phyloP scores from a whole-genome alignment of 1,140 invertebrate species.

The Eciton burchellii region DNA sequence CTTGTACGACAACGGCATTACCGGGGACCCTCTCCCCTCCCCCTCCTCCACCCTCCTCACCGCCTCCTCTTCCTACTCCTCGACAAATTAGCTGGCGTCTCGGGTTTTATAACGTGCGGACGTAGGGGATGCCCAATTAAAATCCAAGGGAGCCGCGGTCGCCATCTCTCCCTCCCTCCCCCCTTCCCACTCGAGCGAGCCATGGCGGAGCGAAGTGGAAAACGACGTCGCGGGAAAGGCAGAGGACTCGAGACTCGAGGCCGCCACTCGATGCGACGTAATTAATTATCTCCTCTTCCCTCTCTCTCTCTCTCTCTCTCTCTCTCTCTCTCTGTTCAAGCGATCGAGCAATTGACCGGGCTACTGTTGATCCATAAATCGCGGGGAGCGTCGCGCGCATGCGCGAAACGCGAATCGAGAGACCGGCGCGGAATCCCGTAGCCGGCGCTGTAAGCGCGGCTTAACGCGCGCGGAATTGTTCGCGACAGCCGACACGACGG shows the following conservation, averaged over 20 bases:
- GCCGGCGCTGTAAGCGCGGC: no score
- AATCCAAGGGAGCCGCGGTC: slow-evolving; percentile 18
- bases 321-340: no score
- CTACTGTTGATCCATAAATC: no score
- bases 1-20: slow-evolving; percentile 68
- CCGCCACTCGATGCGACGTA: slow-evolving; percentile 7
- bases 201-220: no score
- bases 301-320: not conserved
- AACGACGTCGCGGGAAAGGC: not conserved
- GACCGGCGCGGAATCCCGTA: not conserved
- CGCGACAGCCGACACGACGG: not conserved
- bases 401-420: not conserved
- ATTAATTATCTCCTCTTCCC: slow-evolving; percentile 21
- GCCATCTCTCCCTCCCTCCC: no score
- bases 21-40: slow-evolving; percentile 30
- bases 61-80: no score
- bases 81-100: slow-evolving; percentile 69
- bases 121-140: slow-evolving; percentile 28
- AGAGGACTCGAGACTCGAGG: not conserved
- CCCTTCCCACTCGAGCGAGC: no score
- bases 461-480: not conserved
- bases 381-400: no score
- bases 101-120: slow-evolving; percentile 53
- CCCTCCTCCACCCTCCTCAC: no score
- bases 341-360: no score